Base-by-base conservation (phyloP, 2,888 invertebrate species). In the Steinernema hermaphroditum region DNA sequence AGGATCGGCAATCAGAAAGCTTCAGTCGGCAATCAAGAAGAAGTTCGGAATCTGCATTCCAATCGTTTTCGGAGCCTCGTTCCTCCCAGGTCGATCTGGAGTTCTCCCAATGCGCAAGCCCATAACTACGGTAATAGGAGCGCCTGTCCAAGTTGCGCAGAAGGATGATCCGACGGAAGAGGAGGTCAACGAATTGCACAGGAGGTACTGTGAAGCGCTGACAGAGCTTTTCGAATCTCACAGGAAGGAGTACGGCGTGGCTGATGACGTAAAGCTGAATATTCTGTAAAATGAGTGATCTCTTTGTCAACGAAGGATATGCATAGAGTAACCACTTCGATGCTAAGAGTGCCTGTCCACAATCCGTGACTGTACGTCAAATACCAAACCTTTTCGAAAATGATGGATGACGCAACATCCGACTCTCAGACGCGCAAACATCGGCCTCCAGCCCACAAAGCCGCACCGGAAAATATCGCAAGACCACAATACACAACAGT, bases 1-100 rank as follows among this genome's bases (percentile, higher is more conserved):
- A n/a, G 83, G 82, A 8, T 54, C 54, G 4, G 24, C 54, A 1
- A 6, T 54, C 0, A 2, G 29, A 50, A 49, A 2, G 43, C 50
- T 68, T 6, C 68, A 78, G 77, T 32, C 34, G 29, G 76, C 8
- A 27, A 78, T 86, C 69, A 86, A 84, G 29, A 79, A 80, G 43
- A 46, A 81, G 6, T 75, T 83, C 27, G 87, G 87, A 24, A 87
- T 88, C 75, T 87, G 88, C 14, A 86, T 87, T 0, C 88, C 88
- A 6, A 68, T 88, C 6, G 86, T 89, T 70, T 81, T 85, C 68
- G 89, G 89, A 0, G 89, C 96, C 43, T 96, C 96, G 2, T 89
- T 96, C 74, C 93, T 96, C 86, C 94, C 96, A 87, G 95, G 96
- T 86, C 91, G 91, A 0, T 92, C 92, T 86, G 96, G 96, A 0